Evolutionary conservation across 2,113 vertebrate genomes (phyloP).

Genomic region (Grammomys surdaster): DNA sequence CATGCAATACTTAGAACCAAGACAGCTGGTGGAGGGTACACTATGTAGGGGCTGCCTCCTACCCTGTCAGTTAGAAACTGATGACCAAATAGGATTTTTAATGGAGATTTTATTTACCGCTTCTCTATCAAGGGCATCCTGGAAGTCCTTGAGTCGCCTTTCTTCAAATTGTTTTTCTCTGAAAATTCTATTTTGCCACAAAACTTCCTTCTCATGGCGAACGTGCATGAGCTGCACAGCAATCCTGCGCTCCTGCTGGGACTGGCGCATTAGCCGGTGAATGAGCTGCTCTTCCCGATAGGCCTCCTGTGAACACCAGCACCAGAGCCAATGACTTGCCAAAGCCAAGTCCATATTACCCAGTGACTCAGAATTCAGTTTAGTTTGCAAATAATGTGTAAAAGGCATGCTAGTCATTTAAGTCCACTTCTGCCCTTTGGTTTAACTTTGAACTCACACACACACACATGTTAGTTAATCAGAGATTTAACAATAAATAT

Average conservation of each 20-base stretch:
- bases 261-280: slow-evolving; percentile 92
- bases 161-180: slow-evolving; percentile 94
- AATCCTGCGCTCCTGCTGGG: slow-evolving; percentile 93
- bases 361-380: neutral
- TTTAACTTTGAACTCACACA: neutral
- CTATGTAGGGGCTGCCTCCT: neutral
- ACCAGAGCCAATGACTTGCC: neutral
- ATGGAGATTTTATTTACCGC: slow-evolving; percentile 86
- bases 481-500: too few relatives aligned
- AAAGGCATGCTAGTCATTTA: neutral
- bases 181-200: slow-evolving; percentile 93
- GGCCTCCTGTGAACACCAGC: slow-evolving; percentile 86
- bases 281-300: slow-evolving; percentile 92
- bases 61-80: neutral
- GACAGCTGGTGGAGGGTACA: too few relatives aligned
- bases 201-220: slow-evolving; percentile 93
- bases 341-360: too few relatives aligned
- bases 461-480: neutral
- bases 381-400: accelerated
- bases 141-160: slow-evolving; percentile 91
- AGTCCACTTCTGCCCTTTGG: neutral
- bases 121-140: slow-evolving; percentile 93
- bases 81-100: neutral
- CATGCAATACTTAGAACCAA: neutral
- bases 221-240: slow-evolving; percentile 93